Evolutionary conservation across 2,113 vertebrate species (phyloP).

Genomic region (Vicugna pacos): DNA sequence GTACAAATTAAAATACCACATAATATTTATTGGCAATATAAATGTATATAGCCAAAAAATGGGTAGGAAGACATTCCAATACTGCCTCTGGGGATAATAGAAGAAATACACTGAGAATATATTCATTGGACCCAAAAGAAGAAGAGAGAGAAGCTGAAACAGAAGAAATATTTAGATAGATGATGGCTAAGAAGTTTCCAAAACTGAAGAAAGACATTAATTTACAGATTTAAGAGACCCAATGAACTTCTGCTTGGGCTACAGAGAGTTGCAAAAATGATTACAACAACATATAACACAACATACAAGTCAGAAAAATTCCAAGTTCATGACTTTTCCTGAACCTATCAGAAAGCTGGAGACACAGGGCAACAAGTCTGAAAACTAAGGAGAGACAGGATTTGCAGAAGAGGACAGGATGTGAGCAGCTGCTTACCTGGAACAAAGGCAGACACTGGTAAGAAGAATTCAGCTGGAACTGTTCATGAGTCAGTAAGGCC

Average conservation of each 20-base stretch:
- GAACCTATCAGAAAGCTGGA: not conserved
- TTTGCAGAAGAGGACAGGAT: not conserved
- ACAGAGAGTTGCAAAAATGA: not conserved
- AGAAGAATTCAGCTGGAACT: not conserved
- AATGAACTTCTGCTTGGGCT: not conserved
- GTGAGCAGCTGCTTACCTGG: not conserved
- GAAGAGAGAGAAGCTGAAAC: not conserved
- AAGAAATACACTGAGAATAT: not conserved
- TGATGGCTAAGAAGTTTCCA: not conserved
- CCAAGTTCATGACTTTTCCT: not conserved
- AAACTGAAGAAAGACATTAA: not conserved
- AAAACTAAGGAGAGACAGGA: not conserved
- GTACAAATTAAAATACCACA: not conserved
- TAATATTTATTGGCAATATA: not conserved
- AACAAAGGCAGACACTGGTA: not conserved
- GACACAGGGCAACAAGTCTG: not conserved
- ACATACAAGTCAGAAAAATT: not conserved
- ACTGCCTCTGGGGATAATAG: not conserved
- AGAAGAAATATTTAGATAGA: constrained; percentile 18
- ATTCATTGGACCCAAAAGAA: not conserved
- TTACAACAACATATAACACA: not conserved
- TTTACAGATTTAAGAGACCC: not conserved
- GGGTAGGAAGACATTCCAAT: not conserved
- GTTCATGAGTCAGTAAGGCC: not conserved
- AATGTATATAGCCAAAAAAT: not conserved